Percentiles rank a stretch among this genome's conserved stretches.
Conservation (phyloP, 92 coral and sea anemone species). For the Heliopora coerulea region DNA sequence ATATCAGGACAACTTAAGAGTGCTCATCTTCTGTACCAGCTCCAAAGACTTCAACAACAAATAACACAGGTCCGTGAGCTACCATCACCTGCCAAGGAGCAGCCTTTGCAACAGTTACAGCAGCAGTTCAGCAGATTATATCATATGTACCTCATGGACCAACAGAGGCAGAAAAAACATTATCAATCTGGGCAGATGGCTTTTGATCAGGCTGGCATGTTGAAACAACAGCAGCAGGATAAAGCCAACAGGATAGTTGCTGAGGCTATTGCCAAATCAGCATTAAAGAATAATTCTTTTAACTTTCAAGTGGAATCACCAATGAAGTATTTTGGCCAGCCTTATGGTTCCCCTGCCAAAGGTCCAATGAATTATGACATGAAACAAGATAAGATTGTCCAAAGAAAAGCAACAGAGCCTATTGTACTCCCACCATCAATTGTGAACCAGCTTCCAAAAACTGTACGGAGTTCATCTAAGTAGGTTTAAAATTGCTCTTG, state of each 20-base stretch:
- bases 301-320: constrained; percentile 67
- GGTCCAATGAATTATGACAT: constrained; percentile 52
- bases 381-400: constrained; percentile 39
- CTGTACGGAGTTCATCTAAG: constrained; percentile 77
- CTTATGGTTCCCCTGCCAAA: constrained; percentile 42
- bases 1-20: constrained; percentile 77
- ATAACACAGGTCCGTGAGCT: constrained; percentile 89
- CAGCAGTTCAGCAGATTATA: constrained; percentile 87
- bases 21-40: constrained; percentile 81
- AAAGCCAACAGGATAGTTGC: constrained; percentile 97
- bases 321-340: constrained; percentile 59
- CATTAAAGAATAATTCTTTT: constrained; percentile 68
- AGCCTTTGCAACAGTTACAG: constrained; percentile 79
- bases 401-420: constrained; percentile 68
- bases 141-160: constrained; percentile 79
- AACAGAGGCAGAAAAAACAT: constrained; percentile 81
- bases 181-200: constrained; percentile 64
- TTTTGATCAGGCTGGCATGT: constrained; percentile 66
- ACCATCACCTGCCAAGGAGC: constrained; percentile 53
- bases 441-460: constrained; percentile 74
- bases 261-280: constrained; percentile 97
- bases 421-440: constrained; percentile 87
- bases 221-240: constrained; percentile 86
- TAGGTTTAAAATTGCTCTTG: constrained; percentile 22
- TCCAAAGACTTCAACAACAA: constrained; percentile 96